Conservation (phyloP, 1,140 invertebrate species). For the Tetramorium parvispinum region DNA sequence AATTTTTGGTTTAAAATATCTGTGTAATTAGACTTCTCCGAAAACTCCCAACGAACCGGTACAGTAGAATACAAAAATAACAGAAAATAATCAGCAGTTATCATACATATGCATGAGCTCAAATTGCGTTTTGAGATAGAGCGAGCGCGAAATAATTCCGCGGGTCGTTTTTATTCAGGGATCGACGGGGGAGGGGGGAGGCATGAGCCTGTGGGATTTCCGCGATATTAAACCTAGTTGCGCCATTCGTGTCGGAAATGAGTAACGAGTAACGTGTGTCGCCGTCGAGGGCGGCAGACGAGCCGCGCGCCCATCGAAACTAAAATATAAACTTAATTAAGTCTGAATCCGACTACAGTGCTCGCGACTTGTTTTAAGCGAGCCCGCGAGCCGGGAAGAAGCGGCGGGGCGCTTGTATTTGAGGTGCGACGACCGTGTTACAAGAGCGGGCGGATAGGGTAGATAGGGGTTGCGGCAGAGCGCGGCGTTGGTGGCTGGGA, state of each 20-base stretch:
- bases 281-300: neutral
- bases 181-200: neutral
- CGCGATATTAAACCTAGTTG: conserved; percentile 65
- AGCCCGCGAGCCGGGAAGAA: conserved; percentile 7
- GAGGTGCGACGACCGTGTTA: conserved; percentile 25
- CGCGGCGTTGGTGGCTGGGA: neutral
- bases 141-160: conserved; percentile 62
- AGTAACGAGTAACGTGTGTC: conserved; percentile 34
- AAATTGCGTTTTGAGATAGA: conserved; percentile 44
- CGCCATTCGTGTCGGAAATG: conserved; percentile 32
- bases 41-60: neutral
- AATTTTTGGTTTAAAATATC: neutral
- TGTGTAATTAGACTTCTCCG: conserved; percentile 13
- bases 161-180: conserved; percentile 56
- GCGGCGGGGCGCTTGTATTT: conserved; percentile 21
- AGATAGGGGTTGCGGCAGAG: neutral
- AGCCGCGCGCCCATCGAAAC: conserved; percentile 64
- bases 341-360: conserved; percentile 56
- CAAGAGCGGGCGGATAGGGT: neutral
- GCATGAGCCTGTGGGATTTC: conserved; percentile 52
- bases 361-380: conserved; percentile 41
- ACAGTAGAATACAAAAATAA: conserved; percentile 12
- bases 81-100: conserved; percentile 46
- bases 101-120: conserved; percentile 51
- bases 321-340: conserved; percentile 81